These are phyloP conservation scores for Heterodera schachtii DNA, from an alignment of 1,140 invertebrate species.

Conservation along the genomic window DNA sequence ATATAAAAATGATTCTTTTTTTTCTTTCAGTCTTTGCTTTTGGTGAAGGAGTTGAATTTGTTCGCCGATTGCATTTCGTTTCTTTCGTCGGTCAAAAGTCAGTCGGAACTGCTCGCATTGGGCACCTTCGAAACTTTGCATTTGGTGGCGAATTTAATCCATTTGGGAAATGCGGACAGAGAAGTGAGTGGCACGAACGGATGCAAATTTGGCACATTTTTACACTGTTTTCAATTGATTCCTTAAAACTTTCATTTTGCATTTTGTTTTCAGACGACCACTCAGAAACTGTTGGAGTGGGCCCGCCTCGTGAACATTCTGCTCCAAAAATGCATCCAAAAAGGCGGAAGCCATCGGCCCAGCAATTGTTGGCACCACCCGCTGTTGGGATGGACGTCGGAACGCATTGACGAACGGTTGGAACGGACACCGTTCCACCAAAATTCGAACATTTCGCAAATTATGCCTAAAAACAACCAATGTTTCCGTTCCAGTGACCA, in stretches of 20 bases:
- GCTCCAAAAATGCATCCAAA: conserved; percentile 24
- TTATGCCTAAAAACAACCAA: too few species aligned
- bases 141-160: conserved; percentile 48
- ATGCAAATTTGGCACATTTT: too few species aligned
- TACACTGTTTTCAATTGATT: not conserved
- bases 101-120: not conserved
- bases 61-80: conserved; percentile 28
- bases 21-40: conserved; percentile 32
- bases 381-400: conserved; percentile 92
- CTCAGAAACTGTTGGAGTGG: conserved; percentile 52
- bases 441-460: not conserved
- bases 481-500: not conserved
- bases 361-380: conserved; percentile 96
- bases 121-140: conserved; percentile 31
- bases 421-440: not conserved
- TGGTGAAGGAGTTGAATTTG: conserved; percentile 34
- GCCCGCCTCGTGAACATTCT: conserved; percentile 46
- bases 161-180: conserved; percentile 48
- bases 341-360: conserved; percentile 41
- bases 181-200: conserved; percentile 6
- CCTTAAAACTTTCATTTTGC: conserved; percentile 21
- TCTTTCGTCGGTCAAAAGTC: conserved; percentile 28
- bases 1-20: conserved; percentile 24
- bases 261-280: conserved; percentile 38
- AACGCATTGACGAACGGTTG: conserved; percentile 76